Conservation (phyloP, 2,113 vertebrate species). For the Platysternon megacephalum region DNA sequence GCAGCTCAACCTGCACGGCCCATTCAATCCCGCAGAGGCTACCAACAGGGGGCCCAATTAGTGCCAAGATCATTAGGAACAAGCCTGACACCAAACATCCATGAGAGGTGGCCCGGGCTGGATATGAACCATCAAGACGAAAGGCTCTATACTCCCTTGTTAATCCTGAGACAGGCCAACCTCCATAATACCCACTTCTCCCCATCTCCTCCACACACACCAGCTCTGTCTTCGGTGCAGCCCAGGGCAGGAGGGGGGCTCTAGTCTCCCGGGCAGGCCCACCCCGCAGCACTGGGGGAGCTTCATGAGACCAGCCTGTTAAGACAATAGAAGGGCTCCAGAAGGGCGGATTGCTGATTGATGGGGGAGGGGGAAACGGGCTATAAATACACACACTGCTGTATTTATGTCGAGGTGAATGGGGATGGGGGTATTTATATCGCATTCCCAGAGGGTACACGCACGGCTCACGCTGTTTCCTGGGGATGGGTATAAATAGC, state of each 20-base stretch:
- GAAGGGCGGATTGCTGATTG: background rate
- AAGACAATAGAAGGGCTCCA: background rate
- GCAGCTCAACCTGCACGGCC: background rate
- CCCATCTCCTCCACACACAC: background rate
- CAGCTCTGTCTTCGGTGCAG: background rate
- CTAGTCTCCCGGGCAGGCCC: background rate
- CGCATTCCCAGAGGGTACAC: slow-evolving; percentile 10
- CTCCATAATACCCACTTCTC: background rate
- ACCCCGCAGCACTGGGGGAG: background rate
- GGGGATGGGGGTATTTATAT: slow-evolving; percentile 65
- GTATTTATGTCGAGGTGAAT: background rate
- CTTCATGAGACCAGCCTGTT: background rate
- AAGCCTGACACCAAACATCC: background rate
- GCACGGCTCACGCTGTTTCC: slow-evolving; percentile 62
- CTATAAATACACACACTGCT: background rate
- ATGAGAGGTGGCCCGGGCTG: background rate
- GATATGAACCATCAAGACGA: background rate
- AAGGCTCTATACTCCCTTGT: background rate
- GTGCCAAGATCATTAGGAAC: background rate
- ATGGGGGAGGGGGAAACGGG: background rate
- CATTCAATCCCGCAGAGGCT: background rate
- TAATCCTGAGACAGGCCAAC: background rate
- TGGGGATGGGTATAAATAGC: slow-evolving; percentile 64
- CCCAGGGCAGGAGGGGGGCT: background rate
- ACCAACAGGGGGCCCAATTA: background rate